Percentiles rank a stretch among this genome's conserved stretches.
Conservation (phyloP, 2,113 vertebrate species). For the Tyto alba region DNA sequence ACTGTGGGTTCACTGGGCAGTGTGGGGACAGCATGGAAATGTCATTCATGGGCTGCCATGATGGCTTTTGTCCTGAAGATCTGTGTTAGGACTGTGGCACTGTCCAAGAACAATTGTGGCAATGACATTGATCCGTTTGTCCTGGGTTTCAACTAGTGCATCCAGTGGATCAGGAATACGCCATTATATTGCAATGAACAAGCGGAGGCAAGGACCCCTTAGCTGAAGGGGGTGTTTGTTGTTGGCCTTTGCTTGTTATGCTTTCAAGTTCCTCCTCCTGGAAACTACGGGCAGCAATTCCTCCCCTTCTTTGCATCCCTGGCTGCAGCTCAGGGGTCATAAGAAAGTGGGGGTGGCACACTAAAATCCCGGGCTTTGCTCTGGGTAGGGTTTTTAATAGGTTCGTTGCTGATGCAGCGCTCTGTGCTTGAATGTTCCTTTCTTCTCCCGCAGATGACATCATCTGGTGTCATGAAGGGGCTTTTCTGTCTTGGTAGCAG, state of each 20-base stretch:
- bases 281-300: neutral
- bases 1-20: neutral
- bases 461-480: neutral
- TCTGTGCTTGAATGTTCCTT: neutral
- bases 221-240: neutral
- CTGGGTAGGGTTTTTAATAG: neutral
- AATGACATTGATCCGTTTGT: neutral
- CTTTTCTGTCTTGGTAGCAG: neutral
- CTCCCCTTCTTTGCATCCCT: neutral
- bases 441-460: neutral
- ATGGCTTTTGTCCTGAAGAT: neutral
- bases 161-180: neutral
- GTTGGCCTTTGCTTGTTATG: neutral
- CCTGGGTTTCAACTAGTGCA: neutral
- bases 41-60: neutral
- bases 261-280: neutral
- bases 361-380: neutral
- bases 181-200: neutral
- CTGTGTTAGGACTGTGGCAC: neutral
- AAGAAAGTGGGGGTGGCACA: neutral
- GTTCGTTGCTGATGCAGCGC: neutral
- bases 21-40: neutral
- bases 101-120: neutral
- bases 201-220: accelerated
- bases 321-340: neutral